Evolutionary conservation across 37 sponge, comb jelly and placozoan species (phyloP).

Genomic region (Agelas oroides): DNA sequence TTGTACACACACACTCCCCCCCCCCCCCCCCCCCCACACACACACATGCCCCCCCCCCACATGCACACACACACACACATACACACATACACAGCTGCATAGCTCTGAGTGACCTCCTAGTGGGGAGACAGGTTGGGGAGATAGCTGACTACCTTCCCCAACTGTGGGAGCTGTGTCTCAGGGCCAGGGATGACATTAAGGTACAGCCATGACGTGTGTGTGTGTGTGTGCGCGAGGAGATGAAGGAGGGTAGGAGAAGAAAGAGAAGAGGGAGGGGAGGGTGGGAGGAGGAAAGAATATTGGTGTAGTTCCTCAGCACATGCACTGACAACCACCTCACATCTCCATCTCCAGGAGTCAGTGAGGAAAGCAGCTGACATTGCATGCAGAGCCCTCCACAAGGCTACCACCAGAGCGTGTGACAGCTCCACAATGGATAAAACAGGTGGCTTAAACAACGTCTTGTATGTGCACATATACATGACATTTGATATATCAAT

Average conservation of each 20-base stretch:
- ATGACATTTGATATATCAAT: no score
- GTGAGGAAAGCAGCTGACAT: conserved; percentile 80
- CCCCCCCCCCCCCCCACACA: no score
- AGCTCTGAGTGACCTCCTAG: conserved; percentile 78
- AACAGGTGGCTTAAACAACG: conserved; percentile 22
- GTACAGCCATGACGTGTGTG: no score
- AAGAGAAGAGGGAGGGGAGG: neutral
- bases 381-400: conserved; percentile 76
- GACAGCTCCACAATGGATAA: conserved; percentile 29
- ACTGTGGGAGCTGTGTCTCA: conserved; percentile 85
- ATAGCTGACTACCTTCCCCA: conserved; percentile 71
- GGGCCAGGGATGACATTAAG: conserved; percentile 92
- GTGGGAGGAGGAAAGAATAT: neutral
- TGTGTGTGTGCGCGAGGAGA: no score
- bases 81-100: conserved; percentile 49
- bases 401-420: conserved; percentile 78
- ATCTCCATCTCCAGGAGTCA: no score
- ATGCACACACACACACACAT: no score
- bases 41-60: no score
- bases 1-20: no score
- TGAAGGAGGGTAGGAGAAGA: no score
- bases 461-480: neutral
- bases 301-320: no score
- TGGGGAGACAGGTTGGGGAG: conserved; percentile 13
- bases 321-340: no score